Conservation (phyloP, 1,140 invertebrate genomes). For the Drosophila nigrodunni region DNA sequence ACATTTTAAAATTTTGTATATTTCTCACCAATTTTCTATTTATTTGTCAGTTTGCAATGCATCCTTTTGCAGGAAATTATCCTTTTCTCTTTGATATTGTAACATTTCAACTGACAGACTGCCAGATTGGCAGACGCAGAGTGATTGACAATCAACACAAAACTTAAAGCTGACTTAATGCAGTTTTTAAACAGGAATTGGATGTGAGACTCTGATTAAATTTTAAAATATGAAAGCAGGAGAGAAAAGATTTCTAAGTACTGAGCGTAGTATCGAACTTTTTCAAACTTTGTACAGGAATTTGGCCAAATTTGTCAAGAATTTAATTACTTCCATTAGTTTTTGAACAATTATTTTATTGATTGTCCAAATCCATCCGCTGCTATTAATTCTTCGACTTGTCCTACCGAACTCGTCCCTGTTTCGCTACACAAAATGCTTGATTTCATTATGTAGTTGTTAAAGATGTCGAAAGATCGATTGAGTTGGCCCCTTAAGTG, state of each 20-base stretch:
- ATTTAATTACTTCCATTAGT: too few species aligned
- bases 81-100: neutral
- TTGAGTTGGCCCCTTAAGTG: slow-evolving; percentile 6
- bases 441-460: slow-evolving; percentile 36
- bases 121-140: neutral
- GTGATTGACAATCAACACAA: neutral
- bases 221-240: too few species aligned
- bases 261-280: too few species aligned
- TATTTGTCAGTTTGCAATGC: slow-evolving; percentile 42
- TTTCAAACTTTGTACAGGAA: too few species aligned
- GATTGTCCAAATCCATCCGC: neutral
- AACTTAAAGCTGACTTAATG: neutral
- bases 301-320: too few species aligned
- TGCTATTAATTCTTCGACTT: neutral
- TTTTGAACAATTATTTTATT: neutral
- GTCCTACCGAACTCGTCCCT: neutral
- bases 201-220: too few species aligned
- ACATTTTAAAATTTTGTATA: slow-evolving; percentile 51
- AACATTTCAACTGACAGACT: slow-evolving; percentile 1
- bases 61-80: neutral
- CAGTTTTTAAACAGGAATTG: too few species aligned
- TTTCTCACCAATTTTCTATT: slow-evolving; percentile 55
- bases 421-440: slow-evolving; percentile 20
- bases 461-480: slow-evolving; percentile 44
- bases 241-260: too few species aligned